A percentile compares a stretch with the other conserved stretches of the same genome.
phyloP scores from a whole-genome alignment of 2,888 invertebrate genomes.

The Drosophila ezoana region DNA sequence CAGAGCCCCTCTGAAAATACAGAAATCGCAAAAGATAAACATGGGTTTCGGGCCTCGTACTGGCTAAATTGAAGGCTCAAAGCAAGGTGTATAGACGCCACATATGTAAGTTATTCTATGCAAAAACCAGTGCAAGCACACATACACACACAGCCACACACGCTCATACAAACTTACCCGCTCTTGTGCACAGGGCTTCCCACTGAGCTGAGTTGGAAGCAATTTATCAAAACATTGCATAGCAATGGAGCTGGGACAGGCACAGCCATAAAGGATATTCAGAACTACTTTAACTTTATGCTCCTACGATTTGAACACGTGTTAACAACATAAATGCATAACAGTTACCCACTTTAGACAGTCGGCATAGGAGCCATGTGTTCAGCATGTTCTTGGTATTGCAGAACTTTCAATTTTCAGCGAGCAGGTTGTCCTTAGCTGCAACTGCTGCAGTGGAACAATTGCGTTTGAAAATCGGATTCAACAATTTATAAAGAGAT shows the following conservation, averaged over 20 bases:
- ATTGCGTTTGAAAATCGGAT: not conserved
- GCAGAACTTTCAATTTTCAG: not conserved
- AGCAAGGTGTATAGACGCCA: not conserved
- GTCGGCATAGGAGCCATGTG: not conserved
- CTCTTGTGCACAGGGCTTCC: slow-evolving; percentile 9
- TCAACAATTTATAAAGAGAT: not conserved
- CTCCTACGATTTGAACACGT: slow-evolving; percentile 53
- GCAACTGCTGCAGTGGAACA: not conserved
- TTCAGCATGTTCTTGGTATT: not conserved
- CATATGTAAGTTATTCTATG: slow-evolving; percentile 7
- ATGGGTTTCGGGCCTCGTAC: not conserved
- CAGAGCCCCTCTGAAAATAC: not conserved
- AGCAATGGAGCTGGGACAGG: slow-evolving; percentile 43
- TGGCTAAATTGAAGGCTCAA: slow-evolving; percentile 14
- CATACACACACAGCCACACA: not conserved
- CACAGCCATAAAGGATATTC: slow-evolving; percentile 60
- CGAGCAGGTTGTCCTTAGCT: not conserved
- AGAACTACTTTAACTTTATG: slow-evolving; percentile 56
- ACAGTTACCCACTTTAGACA: slow-evolving; percentile 2
- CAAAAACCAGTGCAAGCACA: slow-evolving; percentile 10
- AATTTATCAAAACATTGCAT: slow-evolving; percentile 71
- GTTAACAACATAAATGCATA: slow-evolving; percentile 66
- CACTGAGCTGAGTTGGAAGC: slow-evolving; percentile 36
- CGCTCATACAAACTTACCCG: not conserved
- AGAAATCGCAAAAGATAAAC: slow-evolving; percentile 5